Evolutionary conservation across 1,140 invertebrate species (phyloP), one percentile per base, ranked within the genome.

Genomic region (Archegozetes longisetosus): DNA sequence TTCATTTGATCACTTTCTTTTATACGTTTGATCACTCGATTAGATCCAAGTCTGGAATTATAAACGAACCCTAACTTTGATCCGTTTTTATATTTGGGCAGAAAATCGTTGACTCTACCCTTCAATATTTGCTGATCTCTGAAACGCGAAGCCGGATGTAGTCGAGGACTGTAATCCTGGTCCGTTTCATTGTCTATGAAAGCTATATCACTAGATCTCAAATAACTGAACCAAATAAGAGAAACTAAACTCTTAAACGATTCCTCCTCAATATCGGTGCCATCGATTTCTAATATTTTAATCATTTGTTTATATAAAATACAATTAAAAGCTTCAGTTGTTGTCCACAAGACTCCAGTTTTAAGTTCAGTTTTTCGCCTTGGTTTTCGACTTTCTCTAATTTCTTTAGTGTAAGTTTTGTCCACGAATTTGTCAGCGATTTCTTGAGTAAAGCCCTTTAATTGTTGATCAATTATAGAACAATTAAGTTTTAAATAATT

Each of bases 211-310:
- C 17, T 29, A 50, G 49, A 20, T 9, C 51, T 13, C n/a, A 58
- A 26, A 53, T 58, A 58, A 50, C 50, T 49, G 24, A 58, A 50
- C 57, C 57, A 58, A 50, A 58, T 23, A 25, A 27, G 20, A 23
- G 50, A 50, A 27, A 47, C 1, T 3, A 51, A 12, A 1, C n/a
- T 9, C 3, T 25, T 22, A 24, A 58, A 58, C 22, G 17, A 27
- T 50, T 58, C 57, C 26, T 50, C 6, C 17, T 3, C 9, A 49
- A 26, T 58, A 20, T 6, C 3, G 6, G 17, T 6, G 6, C 6
- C 32, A 40, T 40, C 17, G 32, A 40, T 40, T 40, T 40, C 32
- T 6, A 50, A 58, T 24, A 49, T 47, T 51, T 51, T 27, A 49
- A 58, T 50, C n/a, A 58, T 22, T 13, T 25, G 32, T 9, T 40